Conservation (phyloP, 2,888 invertebrate genomes). For the Escarpia spicata region DNA sequence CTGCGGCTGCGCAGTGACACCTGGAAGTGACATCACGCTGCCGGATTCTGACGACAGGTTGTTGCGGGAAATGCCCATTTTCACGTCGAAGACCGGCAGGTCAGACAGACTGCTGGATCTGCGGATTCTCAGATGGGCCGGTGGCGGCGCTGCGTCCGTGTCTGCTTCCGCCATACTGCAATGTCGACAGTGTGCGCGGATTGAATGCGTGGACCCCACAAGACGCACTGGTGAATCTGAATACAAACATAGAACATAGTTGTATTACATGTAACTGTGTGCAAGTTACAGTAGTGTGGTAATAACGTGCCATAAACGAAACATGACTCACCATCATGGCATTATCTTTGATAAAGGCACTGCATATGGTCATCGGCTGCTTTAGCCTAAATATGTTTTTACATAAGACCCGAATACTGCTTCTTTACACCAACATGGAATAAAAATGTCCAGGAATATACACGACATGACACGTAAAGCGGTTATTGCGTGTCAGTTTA, state of each 20-base stretch:
- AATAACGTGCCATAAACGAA: too few relatives aligned
- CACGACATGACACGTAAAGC: too few relatives aligned
- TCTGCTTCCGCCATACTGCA: not conserved
- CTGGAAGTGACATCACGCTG: not conserved
- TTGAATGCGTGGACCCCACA: not conserved
- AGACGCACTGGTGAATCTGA: not conserved
- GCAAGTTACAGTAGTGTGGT: too few relatives aligned
- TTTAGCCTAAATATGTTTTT: too few relatives aligned
- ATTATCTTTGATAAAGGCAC: too few relatives aligned
- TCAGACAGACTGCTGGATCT: not conserved
- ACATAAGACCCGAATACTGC: too few relatives aligned
- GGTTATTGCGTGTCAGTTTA: too few relatives aligned
- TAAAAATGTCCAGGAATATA: too few relatives aligned
- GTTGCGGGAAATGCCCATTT: not conserved
- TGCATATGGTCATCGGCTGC: too few relatives aligned
- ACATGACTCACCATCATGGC: too few relatives aligned
- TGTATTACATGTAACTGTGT: too few relatives aligned
- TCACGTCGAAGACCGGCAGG: not conserved
- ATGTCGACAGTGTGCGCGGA: not conserved
- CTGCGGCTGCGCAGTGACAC: not conserved
- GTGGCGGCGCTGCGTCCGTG: not conserved
- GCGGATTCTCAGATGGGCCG: not conserved
- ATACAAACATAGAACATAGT: not conserved
- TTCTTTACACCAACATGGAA: too few relatives aligned
- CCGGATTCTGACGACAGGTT: not conserved